These are phyloP conservation scores for Archegozetes longisetosus DNA, from an alignment of 1,140 invertebrate genomes.

Conservation along the genomic window DNA sequence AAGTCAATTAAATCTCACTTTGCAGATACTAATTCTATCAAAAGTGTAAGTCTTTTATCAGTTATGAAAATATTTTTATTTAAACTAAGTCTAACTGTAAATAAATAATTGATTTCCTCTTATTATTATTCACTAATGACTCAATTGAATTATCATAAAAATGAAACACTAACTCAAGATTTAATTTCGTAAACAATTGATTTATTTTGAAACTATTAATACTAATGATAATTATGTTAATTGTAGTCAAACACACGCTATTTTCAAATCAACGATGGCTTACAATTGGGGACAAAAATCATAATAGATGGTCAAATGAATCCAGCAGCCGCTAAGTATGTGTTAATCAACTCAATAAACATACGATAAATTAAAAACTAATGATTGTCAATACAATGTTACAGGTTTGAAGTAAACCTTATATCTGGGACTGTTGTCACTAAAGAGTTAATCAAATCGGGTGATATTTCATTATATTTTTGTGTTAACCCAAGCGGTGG, in stretches of 20 bases:
- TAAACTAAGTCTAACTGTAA: too few species aligned
- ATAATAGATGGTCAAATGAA: not conserved
- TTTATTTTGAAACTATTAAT: too few species aligned
- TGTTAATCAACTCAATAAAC: not conserved
- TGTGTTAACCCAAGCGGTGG: conserved; percentile 4
- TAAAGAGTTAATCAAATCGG: conserved; percentile 6
- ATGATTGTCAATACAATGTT: not conserved
- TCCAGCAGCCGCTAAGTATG: conserved; percentile 5
- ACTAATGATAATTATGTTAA: too few species aligned
- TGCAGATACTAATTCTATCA: too few species aligned
- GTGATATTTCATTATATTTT: conserved; percentile 9
- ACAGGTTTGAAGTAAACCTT: conserved; percentile 8
- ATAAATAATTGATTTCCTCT: too few species aligned
- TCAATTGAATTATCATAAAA: too few species aligned
- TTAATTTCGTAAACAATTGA: too few species aligned
- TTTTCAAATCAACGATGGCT: conserved; percentile 6
- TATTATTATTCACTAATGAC: too few species aligned
- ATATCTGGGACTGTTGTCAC: not conserved
- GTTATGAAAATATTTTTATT: too few species aligned
- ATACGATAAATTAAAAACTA: not conserved
- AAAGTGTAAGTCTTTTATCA: too few species aligned
- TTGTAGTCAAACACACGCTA: conserved; percentile 5
- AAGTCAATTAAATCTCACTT: too few species aligned
- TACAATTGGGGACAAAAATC: not conserved
- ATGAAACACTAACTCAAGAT: too few species aligned